Percentiles rank a stretch among this genome's conserved stretches.
Evolutionary conservation across 2,888 invertebrate genomes (phyloP).

Genomic region (Rutpela maculata): DNA sequence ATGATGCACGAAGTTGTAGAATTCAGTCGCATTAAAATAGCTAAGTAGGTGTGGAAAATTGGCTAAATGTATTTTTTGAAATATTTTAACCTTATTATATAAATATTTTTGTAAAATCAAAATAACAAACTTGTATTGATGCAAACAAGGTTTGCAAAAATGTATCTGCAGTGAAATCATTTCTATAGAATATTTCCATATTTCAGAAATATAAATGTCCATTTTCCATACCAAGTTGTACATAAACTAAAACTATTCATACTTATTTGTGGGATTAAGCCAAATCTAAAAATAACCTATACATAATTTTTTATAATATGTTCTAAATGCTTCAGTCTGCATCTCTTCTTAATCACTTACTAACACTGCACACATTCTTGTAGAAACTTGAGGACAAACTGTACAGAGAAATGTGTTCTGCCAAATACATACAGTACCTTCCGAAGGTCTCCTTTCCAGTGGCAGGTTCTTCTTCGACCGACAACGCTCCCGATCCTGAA

Average conservation of each 20-base stretch:
- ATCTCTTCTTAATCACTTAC: conserved; percentile 29
- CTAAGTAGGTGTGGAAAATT: not conserved
- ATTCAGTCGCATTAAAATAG: no score
- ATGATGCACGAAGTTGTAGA: no score
- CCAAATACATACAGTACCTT: conserved; percentile 71
- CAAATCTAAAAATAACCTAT: no score
- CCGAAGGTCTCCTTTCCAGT: conserved; percentile 65
- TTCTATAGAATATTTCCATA: conserved; percentile 1
- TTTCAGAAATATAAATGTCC: not conserved
- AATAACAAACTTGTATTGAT: no score
- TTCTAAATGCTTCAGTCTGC: conserved; percentile 2
- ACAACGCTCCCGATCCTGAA: conserved; percentile 46
- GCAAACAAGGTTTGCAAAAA: no score
- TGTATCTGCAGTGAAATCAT: not conserved
- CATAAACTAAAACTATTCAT: not conserved
- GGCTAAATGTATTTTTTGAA: not conserved
- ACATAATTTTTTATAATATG: not conserved
- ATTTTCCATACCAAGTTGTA: not conserved
- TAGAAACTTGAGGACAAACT: conserved; percentile 77
- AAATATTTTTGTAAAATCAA: no score
- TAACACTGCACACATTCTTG: conserved; percentile 66
- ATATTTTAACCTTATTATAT: not conserved
- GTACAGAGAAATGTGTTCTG: conserved; percentile 72
- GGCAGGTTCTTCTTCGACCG: conserved; percentile 62
- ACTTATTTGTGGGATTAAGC: no score